Percentiles rank a stretch among this genome's conserved stretches.
Conservation (phyloP, 2,888 invertebrate genomes). For the Acrobasis consociella region DNA sequence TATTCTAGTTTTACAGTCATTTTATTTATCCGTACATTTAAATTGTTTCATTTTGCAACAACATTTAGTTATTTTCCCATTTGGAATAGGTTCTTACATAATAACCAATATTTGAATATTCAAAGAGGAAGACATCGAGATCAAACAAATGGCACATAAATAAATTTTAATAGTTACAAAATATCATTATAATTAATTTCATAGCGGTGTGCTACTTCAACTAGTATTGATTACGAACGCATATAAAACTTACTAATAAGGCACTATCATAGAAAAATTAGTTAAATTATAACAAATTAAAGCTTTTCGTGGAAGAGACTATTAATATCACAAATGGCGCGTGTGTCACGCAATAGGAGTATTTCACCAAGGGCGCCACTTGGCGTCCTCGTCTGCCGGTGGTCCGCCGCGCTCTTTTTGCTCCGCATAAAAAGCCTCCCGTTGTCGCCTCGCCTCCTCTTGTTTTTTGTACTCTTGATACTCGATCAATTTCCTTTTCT, state of each 20-base stretch:
- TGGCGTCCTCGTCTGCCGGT: slow-evolving; percentile 62
- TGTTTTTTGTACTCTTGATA: slow-evolving; percentile 80
- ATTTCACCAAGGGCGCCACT: slow-evolving; percentile 75
- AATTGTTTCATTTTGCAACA: slow-evolving; percentile 23
- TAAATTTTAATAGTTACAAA: slow-evolving; percentile 38
- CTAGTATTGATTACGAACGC: slow-evolving; percentile 13
- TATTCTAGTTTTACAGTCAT: slow-evolving; percentile 14
- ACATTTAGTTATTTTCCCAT: slow-evolving; percentile 22
- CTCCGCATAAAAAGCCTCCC: slow-evolving; percentile 66
- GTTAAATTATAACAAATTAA: slow-evolving; percentile 73
- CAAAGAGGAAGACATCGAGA: slow-evolving; percentile 72
- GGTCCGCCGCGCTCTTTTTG: slow-evolving; percentile 64
- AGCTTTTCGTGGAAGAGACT: slow-evolving; percentile 79
- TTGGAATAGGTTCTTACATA: slow-evolving; percentile 42
- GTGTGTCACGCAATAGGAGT: slow-evolving; percentile 4
- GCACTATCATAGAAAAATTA: slow-evolving; percentile 42
- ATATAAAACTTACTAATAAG: slow-evolving; percentile 39
- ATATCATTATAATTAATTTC: slow-evolving; percentile 30
- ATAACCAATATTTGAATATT: slow-evolving; percentile 36
- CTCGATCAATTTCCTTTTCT: slow-evolving; percentile 80
- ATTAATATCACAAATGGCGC: slow-evolving; percentile 70
- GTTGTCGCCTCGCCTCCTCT: slow-evolving; percentile 72
- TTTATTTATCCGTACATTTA: slow-evolving; percentile 2
- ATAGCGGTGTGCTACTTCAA: slow-evolving; percentile 15
- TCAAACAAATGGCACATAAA: slow-evolving; percentile 71